Conservation (phyloP, 2,888 invertebrate genomes). For the Neoitamus cyanurus region DNA sequence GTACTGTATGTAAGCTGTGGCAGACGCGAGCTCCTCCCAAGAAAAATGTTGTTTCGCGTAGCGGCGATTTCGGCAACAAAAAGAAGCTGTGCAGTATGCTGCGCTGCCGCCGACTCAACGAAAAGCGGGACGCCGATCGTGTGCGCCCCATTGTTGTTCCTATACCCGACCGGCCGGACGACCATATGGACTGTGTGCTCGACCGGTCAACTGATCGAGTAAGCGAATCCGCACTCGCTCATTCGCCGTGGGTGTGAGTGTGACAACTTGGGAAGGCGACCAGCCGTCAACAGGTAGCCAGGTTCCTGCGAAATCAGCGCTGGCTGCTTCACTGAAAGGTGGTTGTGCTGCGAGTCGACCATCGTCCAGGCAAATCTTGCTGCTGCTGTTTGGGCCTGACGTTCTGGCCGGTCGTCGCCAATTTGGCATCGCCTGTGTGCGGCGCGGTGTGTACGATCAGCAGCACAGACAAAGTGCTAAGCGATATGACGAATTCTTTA, state of each 20-base stretch:
- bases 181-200: background rate
- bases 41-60: background rate
- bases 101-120: background rate
- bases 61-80: background rate
- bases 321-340: background rate
- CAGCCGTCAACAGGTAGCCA: background rate
- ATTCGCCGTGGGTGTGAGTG: background rate
- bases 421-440: background rate
- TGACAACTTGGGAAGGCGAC: background rate
- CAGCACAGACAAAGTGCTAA: background rate
- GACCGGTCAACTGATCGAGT: background rate
- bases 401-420: background rate
- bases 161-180: background rate
- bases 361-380: background rate
- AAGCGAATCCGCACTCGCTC: background rate
- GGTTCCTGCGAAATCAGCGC: background rate
- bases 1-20: background rate
- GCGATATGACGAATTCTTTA: slow-evolving; percentile 25
- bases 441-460: background rate
- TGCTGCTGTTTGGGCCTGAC: background rate
- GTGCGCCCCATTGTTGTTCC: background rate
- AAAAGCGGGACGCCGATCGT: background rate
- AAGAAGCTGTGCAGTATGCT: background rate
- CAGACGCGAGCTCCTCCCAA: background rate
- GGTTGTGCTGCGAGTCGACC: background rate